phyloP scores from a whole-genome alignment of 2,113 vertebrate genomes.

The Typhlomys cinereus region DNA sequence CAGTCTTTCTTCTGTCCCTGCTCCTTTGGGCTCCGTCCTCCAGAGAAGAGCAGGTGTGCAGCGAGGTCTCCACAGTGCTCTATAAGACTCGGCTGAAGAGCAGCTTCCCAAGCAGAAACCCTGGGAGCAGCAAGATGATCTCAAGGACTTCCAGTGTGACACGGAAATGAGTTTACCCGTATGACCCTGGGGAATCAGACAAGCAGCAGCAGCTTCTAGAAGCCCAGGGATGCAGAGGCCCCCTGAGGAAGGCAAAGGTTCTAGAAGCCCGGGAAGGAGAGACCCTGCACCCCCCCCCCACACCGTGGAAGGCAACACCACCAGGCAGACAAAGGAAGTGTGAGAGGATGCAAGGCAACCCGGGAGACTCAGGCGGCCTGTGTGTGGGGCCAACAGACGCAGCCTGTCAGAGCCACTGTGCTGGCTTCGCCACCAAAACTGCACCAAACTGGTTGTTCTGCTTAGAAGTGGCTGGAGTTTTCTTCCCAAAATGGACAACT shows the following conservation, averaged over 20 bases:
- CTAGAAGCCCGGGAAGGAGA: no score
- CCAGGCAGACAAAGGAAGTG: no score
- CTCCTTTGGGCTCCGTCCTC: background rate
- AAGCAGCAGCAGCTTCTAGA: conserved; percentile 31
- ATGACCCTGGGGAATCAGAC: conserved; percentile 49
- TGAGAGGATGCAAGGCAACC: no score
- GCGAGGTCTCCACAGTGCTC: conserved; percentile 8
- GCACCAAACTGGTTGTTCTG: background rate
- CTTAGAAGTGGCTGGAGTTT: background rate
- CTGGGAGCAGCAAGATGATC: conserved; percentile 18
- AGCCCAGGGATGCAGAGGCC: background rate
- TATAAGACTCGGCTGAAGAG: conserved; percentile 29
- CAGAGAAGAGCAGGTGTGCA: background rate
- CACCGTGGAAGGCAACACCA: no score
- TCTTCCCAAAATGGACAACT: background rate
- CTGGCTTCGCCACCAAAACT: background rate
- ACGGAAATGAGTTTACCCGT: conserved; percentile 68
- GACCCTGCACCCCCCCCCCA: no score
- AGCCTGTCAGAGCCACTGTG: no score
- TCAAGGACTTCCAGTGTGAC: conserved; percentile 53
- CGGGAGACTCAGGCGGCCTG: no score
- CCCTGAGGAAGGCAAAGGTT: no score
- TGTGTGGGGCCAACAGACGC: no score
- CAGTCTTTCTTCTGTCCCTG: background rate
- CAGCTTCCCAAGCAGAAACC: conserved; percentile 23